Evolutionary conservation across 2,113 vertebrate species (phyloP).

Genomic region (Cacatua alba): DNA sequence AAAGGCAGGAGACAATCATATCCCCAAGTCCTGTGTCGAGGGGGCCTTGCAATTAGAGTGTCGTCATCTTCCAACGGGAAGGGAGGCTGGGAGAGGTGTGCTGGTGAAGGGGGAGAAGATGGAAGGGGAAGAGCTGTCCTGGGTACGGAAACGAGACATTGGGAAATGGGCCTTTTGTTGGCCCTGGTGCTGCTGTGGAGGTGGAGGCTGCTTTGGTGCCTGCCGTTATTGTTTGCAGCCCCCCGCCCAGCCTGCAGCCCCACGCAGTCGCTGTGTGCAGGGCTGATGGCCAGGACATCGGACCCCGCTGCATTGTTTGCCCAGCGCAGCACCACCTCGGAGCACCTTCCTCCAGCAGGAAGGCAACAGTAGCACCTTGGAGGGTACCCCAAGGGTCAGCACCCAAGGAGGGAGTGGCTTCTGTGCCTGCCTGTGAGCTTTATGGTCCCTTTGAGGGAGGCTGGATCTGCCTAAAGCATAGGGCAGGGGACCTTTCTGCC

Average conservation of each 20-base stretch:
- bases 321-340: rapidly evolving
- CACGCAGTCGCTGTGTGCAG: neutral
- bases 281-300: neutral
- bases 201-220: neutral
- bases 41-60: conserved; percentile 23
- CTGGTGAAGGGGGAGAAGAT: neutral
- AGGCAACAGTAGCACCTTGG: neutral
- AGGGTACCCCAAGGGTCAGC: neutral
- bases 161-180: neutral
- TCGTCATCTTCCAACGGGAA: conserved; percentile 50
- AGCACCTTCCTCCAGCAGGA: neutral
- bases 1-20: conserved; percentile 60
- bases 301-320: neutral
- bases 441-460: neutral
- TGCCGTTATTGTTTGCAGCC: neutral
- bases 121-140: neutral
- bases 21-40: conserved; percentile 1
- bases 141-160: neutral
- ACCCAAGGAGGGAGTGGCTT: neutral
- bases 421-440: neutral
- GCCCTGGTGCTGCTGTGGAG: neutral
- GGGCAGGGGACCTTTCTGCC: neutral
- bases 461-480: neutral
- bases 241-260: neutral
- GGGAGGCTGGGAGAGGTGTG: conserved; percentile 23